A percentile compares a stretch with the other conserved stretches of the same genome.
Conservation (phyloP, 2,113 vertebrate genomes). For the Tychaedon coryphoeus region DNA sequence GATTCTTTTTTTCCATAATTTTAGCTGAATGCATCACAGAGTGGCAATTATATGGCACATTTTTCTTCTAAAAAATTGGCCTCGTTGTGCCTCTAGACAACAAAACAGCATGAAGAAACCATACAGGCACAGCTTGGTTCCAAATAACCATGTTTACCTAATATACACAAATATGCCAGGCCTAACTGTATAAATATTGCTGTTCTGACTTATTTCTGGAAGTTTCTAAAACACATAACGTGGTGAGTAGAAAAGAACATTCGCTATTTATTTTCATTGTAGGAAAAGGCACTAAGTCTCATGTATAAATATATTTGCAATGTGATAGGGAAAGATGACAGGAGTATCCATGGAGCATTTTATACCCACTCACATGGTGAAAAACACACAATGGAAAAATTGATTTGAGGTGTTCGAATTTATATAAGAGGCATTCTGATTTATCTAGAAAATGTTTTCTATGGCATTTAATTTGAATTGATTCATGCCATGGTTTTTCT, state of each 20-base stretch:
- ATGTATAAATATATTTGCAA: slow-evolving; percentile 30
- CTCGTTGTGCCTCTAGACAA: slow-evolving; percentile 62
- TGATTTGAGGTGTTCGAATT: not conserved
- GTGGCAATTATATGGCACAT: slow-evolving; percentile 67
- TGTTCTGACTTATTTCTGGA: slow-evolving; percentile 59
- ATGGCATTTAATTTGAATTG: not conserved
- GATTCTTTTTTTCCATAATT: slow-evolving; percentile 46
- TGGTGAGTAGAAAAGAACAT: slow-evolving; percentile 39
- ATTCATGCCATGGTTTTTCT: not conserved
- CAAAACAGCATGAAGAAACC: slow-evolving; percentile 64
- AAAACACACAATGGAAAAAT: slow-evolving; percentile 45
- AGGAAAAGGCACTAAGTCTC: slow-evolving; percentile 31
- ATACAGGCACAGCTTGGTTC: slow-evolving; percentile 61
- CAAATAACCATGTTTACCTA: slow-evolving; percentile 67
- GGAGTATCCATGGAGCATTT: slow-evolving; percentile 17
- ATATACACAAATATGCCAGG: slow-evolving; percentile 66
- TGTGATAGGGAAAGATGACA: slow-evolving; percentile 7
- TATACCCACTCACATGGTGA: slow-evolving; percentile 4
- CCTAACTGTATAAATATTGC: slow-evolving; percentile 53
- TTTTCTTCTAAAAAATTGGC: slow-evolving; percentile 63
- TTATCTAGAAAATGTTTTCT: not conserved
- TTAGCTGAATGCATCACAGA: slow-evolving; percentile 57
- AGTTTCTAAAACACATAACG: slow-evolving; percentile 19
- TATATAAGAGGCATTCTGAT: not conserved
- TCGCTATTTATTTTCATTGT: not conserved